phyloP scores from a whole-genome alignment of 2,113 vertebrate genomes.

The Sinocyclocheilus maitianheensis region DNA sequence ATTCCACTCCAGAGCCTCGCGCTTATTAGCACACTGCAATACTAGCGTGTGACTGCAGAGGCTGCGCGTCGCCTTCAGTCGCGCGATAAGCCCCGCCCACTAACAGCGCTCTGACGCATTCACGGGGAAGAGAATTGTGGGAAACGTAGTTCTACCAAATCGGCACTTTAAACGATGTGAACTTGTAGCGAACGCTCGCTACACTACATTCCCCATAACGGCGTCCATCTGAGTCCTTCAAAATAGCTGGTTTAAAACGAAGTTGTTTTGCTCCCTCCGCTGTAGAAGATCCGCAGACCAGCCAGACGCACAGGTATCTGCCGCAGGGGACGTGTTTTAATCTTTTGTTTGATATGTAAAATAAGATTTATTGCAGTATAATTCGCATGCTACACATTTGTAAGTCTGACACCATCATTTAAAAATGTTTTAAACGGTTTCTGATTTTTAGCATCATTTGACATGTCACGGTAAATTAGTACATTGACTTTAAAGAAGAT shows the following conservation, averaged over 20 bases:
- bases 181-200: neutral
- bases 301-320: slow-evolving; percentile 54
- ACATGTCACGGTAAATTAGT: neutral
- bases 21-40: neutral
- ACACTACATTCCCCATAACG: slow-evolving; percentile 63
- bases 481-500: neutral
- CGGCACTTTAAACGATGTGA: too few relatives aligned
- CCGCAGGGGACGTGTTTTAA: slow-evolving; percentile 22
- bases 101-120: neutral
- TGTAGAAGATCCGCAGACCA: slow-evolving; percentile 55
- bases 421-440: neutral
- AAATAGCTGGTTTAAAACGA: slow-evolving; percentile 62
- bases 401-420: neutral
- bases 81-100: slow-evolving; percentile 24
- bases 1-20: slow-evolving; percentile 1
- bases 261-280: slow-evolving; percentile 56
- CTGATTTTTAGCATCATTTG: neutral
- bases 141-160: slow-evolving; percentile 50
- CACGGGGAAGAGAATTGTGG: slow-evolving; percentile 1
- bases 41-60: slow-evolving; percentile 28
- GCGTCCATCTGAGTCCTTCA: slow-evolving; percentile 1
- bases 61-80: neutral
- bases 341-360: neutral
- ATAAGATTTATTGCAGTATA: neutral
- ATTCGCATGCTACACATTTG: neutral